These are phyloP conservation scores for Chelon labrosus DNA, from an alignment of 2,797 vertebrate genomes.

Conservation along the genomic window DNA sequence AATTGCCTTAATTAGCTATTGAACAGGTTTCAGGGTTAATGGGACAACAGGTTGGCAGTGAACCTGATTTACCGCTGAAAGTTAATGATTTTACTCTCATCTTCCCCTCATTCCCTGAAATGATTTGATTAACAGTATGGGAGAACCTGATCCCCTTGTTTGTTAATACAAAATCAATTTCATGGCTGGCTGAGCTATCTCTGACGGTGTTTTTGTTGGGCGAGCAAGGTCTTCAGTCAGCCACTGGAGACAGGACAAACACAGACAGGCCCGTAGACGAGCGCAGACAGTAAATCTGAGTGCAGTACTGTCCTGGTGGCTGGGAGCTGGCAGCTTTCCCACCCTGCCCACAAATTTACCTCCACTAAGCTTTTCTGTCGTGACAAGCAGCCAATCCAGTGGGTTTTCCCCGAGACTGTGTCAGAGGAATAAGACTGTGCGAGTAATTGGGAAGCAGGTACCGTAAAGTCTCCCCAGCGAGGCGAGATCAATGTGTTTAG, in stretches of 20 bases:
- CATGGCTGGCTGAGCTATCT: conserved; percentile 93
- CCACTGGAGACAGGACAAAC: conserved; percentile 72
- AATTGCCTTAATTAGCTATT: conserved; percentile 97
- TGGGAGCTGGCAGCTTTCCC: conserved; percentile 65
- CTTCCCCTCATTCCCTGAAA: conserved; percentile 92
- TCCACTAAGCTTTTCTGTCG: conserved; percentile 68
- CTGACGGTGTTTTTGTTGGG: conserved; percentile 82
- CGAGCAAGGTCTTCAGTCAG: conserved; percentile 77
- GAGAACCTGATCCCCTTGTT: conserved; percentile 92
- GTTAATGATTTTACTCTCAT: conserved; percentile 97
- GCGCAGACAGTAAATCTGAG: conserved; percentile 65
- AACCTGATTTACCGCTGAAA: conserved; percentile 93
- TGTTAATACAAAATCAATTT: conserved; percentile 99
- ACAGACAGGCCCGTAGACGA: conserved; percentile 54
- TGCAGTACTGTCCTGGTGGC: conserved; percentile 42
- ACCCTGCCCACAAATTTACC: conserved; percentile 68
- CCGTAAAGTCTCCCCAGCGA: conserved; percentile 60
- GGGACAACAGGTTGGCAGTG: conserved; percentile 90
- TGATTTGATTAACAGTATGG: conserved; percentile 96
- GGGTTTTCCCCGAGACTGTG: conserved; percentile 61
- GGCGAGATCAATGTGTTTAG: conserved; percentile 72
- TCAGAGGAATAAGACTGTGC: conserved; percentile 68
- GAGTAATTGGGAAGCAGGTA: conserved; percentile 75
- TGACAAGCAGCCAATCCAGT: conserved; percentile 57
- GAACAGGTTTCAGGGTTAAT: conserved; percentile 95